Evolutionary conservation across 1,140 invertebrate species (phyloP), one percentile per base, ranked within the genome.

Genomic region (Euschistus heros): DNA sequence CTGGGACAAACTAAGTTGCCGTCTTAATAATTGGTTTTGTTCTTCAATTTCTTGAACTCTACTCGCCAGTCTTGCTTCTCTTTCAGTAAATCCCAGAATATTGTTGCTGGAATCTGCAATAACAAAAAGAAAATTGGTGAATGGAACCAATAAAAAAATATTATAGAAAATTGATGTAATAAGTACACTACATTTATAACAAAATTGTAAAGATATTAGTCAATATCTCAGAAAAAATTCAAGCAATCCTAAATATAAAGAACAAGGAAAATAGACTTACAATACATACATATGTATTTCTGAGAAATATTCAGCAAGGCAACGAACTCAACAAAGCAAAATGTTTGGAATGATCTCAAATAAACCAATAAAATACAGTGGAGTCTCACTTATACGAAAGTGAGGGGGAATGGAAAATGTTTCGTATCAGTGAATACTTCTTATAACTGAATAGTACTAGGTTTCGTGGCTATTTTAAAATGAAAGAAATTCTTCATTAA

Each of bases 11-110:
- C 78, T 80, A 2, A 82, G 72, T 68, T 82, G 79, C 54, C 75
- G 73, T 27, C 76, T 71, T 5, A 82, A 71, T 15, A 80, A 66
- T 64, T 77, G 74, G 65, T 81, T 80, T 69, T 82, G 77, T 69
- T 81, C 78, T 69, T 81, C 80, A 69, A 80, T 76, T 64, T 80
- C 80, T 63, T 76, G 73, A 3, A 81, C 74, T 63, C 79, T 68
- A 46, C 79, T 76, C 0, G 77, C 78, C 27, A 81, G 70, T 66
- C 76, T 74, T 15, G 76, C 74, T 68, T 80, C 79, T 17, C 78
- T 70, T 2, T 73, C 68, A 62, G 72, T 79, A 50, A 80, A 76
- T 0, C 76, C 77, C 55, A 79, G 70, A 52, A 78, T 72, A 68
- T 77, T 77, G 52, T 72, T 37, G 33, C 33, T 72, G 13, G 70